These are phyloP conservation scores for Beris chalybata DNA, from an alignment of 2,888 invertebrate species.

Conservation along the genomic window DNA sequence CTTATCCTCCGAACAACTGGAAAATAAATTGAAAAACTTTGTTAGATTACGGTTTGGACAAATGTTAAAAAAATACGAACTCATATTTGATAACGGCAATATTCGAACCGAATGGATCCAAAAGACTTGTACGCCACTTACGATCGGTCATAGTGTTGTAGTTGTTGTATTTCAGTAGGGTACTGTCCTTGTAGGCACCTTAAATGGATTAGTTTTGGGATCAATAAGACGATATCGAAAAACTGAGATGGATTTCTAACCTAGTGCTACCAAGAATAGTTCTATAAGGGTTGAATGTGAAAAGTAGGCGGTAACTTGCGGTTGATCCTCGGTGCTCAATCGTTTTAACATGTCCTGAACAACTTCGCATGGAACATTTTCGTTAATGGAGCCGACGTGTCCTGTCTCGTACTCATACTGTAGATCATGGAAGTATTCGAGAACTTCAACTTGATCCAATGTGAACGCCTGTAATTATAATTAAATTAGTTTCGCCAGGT, in stretches of 20 bases:
- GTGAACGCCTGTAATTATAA: conserved; percentile 63
- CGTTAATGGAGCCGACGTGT: conserved; percentile 69
- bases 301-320: conserved; percentile 69
- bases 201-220: neutral
- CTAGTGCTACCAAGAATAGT: conserved; percentile 65
- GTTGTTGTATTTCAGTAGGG: conserved; percentile 62
- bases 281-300: conserved; percentile 65
- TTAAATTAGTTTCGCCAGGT: neutral
- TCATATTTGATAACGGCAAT: conserved; percentile 73
- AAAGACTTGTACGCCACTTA: conserved; percentile 68
- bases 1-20: conserved; percentile 10
- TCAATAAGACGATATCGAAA: neutral
- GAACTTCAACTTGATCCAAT: conserved; percentile 68
- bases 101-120: conserved; percentile 74
- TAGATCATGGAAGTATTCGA: conserved; percentile 80
- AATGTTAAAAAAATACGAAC: conserved; percentile 55
- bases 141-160: conserved; percentile 62
- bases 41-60: conserved; percentile 21
- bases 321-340: conserved; percentile 63
- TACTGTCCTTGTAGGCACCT: conserved; percentile 17
- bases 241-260: conserved; percentile 32
- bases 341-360: conserved; percentile 72
- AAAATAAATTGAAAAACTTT: conserved; percentile 41
- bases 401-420: conserved; percentile 74
- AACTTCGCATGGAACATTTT: conserved; percentile 70